Evolutionary conservation across 2,113 vertebrate genomes (phyloP).

Genomic region (Coptodon rendalli): DNA sequence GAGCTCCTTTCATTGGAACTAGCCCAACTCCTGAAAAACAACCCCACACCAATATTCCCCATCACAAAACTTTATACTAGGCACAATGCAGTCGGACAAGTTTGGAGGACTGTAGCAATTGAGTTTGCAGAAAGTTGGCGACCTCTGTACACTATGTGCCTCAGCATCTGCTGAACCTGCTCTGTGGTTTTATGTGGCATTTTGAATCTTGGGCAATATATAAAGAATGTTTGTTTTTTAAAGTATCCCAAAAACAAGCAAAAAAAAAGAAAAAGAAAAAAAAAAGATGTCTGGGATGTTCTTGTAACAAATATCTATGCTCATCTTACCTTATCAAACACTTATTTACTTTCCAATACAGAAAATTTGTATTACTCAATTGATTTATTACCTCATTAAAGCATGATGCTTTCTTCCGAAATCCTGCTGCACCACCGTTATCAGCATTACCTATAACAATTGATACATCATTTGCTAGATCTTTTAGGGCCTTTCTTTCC

Average conservation of each 20-base stretch:
- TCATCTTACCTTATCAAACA: not conserved
- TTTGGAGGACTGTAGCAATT: not conserved
- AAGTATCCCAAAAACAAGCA: not conserved
- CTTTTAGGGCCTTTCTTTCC: not conserved
- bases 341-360: not conserved
- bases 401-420: rapidly evolving
- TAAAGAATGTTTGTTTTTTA: not conserved
- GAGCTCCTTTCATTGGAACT: not conserved
- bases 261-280: not conserved
- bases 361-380: not conserved
- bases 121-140: not conserved
- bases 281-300: not conserved
- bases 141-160: not conserved
- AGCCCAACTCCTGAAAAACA: not conserved
- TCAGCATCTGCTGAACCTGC: not conserved
- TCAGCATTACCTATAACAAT: not conserved
- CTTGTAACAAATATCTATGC: not conserved
- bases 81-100: not conserved
- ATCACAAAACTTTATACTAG: not conserved
- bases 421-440: not conserved
- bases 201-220: not conserved
- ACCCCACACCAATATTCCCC: not conserved
- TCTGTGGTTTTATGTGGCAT: not conserved
- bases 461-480: not conserved
- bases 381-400: not conserved